Evolutionary conservation across 2,113 vertebrate genomes (phyloP).

Genomic region (Campylomormyrus tamandua): DNA sequence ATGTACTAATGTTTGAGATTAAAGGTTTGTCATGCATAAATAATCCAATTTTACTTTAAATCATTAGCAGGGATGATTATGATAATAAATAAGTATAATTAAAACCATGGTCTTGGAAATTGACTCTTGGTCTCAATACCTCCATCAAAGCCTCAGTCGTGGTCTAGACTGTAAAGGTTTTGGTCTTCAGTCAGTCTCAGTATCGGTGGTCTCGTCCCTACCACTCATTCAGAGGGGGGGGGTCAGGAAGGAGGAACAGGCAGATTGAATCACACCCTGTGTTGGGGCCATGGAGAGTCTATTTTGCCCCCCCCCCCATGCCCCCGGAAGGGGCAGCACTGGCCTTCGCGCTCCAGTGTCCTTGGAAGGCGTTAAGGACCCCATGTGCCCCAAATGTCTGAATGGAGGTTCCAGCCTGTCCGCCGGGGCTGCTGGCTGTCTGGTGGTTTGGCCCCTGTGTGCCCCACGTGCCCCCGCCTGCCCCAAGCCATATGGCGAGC

Average conservation of each 20-base stretch:
- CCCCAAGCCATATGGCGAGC: not conserved
- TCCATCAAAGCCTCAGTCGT: not conserved
- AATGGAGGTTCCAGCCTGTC: not conserved
- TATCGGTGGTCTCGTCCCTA: not conserved
- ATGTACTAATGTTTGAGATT: not conserved
- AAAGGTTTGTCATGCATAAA: not conserved
- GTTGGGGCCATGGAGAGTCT: not conserved
- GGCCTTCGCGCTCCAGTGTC: not conserved
- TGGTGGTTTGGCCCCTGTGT: not conserved
- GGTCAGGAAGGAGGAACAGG: not conserved
- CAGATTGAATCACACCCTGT: not conserved
- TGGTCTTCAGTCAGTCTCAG: not conserved
- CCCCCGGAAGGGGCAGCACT: not conserved
- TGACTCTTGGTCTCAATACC: not conserved
- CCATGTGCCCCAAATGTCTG: not conserved
- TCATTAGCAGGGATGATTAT: not conserved
- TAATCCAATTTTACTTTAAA: not conserved
- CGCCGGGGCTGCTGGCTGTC: not conserved
- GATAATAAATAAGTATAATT: not conserved
- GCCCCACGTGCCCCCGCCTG: not conserved
- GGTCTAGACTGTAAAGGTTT: not conserved
- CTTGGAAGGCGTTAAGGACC: not conserved
- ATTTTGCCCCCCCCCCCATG: not conserved
- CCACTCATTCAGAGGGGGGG: not conserved
- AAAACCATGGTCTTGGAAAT: not conserved